Evolutionary conservation across 2,888 invertebrate species (phyloP), one percentile per base, ranked within the genome.

Genomic region (Meghimatium bilineatum): DNA sequence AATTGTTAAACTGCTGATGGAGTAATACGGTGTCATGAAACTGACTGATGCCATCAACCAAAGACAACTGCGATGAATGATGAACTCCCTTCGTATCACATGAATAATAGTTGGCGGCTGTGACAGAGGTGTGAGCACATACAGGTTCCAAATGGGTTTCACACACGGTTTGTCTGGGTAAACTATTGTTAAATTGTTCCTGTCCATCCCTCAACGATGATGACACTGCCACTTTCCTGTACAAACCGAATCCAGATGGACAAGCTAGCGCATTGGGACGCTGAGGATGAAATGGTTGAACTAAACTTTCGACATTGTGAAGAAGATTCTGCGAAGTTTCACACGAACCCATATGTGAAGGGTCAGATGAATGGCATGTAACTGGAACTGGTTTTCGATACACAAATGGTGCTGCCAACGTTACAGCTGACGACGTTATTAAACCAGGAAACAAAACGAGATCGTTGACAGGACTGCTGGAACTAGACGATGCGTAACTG

Each of bases 391-490:
- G 10, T 6, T 63, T 3, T 20, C 23, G n/a, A n/a, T 63, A 60
- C 60, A 36, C 0, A 23, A 12, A 60, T 17, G 81, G 32, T 6
- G 29, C 5, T 0, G 63, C 0, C 20, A 63, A 6, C 14, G 63
- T 20, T 17, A 38, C 29, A 2, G 36, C 38, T 1, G 81, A 29
- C 1, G 23, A 14, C 0, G 81, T 29, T 14, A 3, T 20, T 23
- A 56, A 20, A 1, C 74, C 74, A 20, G 81, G 74, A n/a, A 74
- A 81, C 17, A 44, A 6, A 72, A 63, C 8, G 44, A 63, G 20
- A 36, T 81, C 81, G 10, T 36, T 63, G 38, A 72, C 81, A 10
- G 72, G 74, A 8, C 60, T 63, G 63, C 29, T 74, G 26, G 29
- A 14, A 32, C 34, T 32, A 26, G 81, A 74, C 8, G 74, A 63